Percentiles rank a stretch among this genome's conserved stretches.
Evolutionary conservation across 2,113 vertebrate species (phyloP).

Genomic region (Albula goreensis): DNA sequence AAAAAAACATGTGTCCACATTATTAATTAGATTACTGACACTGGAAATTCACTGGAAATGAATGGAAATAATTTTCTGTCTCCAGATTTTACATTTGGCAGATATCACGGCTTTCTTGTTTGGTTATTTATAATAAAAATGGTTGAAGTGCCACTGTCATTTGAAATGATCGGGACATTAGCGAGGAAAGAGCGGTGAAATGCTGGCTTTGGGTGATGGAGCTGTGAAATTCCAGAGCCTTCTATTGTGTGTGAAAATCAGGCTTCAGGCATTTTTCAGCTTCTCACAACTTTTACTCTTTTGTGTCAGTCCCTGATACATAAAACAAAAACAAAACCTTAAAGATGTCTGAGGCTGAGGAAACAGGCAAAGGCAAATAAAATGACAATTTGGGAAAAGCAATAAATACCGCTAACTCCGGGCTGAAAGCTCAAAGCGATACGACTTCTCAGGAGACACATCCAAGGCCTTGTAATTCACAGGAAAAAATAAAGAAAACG

Average conservation of each 20-base stretch:
- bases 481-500: neutral
- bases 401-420: constrained; percentile 28
- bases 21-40: neutral
- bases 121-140: neutral
- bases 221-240: neutral
- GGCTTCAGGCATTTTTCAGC: constrained; percentile 18
- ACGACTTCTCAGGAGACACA: neutral
- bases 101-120: neutral
- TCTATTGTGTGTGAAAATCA: constrained; percentile 11
- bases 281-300: constrained; percentile 16
- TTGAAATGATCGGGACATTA: neutral
- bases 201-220: neutral
- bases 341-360: neutral
- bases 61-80: neutral
- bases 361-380: constrained; percentile 20
- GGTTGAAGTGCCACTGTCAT: neutral
- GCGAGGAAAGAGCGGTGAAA: neutral
- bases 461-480: neutral
- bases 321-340: neutral
- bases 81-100: neutral
- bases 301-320: neutral
- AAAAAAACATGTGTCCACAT: neutral
- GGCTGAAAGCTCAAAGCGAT: neutral
- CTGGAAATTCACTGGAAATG: neutral
- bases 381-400: constrained; percentile 22